Evolutionary conservation across 2,888 invertebrate species (phyloP).

Genomic region (Drosophila flavopinicola): DNA sequence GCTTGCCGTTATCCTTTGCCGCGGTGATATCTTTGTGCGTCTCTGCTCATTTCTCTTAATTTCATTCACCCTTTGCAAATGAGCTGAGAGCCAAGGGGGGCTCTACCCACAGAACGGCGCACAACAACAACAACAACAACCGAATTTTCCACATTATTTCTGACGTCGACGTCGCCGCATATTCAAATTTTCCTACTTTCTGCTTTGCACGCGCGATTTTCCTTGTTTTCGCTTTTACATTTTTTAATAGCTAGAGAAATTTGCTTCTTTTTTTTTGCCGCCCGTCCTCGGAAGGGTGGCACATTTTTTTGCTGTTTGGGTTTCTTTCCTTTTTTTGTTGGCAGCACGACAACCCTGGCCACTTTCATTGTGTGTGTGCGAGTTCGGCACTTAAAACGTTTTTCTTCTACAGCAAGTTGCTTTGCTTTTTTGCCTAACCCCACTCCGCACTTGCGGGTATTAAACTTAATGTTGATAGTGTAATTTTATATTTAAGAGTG

Average conservation of each 20-base stretch:
- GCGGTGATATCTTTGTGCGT: constrained; percentile 37
- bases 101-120: constrained; percentile 40
- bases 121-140: too few relatives aligned
- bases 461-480: constrained; percentile 81
- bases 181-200: constrained; percentile 77
- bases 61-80: constrained; percentile 81
- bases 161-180: constrained; percentile 44
- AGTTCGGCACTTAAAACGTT: constrained; percentile 73
- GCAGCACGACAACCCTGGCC: constrained; percentile 69
- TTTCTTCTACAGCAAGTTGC: constrained; percentile 41
- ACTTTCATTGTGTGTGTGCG: constrained; percentile 56
- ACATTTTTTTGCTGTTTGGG: constrained; percentile 32
- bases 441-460: constrained; percentile 76
- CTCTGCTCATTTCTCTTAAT: constrained; percentile 67
- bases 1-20: constrained; percentile 56
- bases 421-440: constrained; percentile 12
- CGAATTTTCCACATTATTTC: constrained; percentile 75
- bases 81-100: constrained; percentile 52
- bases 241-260: constrained; percentile 78
- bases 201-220: constrained; percentile 80
- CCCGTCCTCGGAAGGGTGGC: constrained; percentile 47
- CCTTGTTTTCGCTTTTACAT: constrained; percentile 81
- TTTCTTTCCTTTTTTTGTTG: constrained; percentile 26
- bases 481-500: constrained; percentile 78
- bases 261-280: constrained; percentile 49